These are phyloP conservation scores for Calycopis cecrops DNA, from an alignment of 1,140 invertebrate species.

Conservation along the genomic window DNA sequence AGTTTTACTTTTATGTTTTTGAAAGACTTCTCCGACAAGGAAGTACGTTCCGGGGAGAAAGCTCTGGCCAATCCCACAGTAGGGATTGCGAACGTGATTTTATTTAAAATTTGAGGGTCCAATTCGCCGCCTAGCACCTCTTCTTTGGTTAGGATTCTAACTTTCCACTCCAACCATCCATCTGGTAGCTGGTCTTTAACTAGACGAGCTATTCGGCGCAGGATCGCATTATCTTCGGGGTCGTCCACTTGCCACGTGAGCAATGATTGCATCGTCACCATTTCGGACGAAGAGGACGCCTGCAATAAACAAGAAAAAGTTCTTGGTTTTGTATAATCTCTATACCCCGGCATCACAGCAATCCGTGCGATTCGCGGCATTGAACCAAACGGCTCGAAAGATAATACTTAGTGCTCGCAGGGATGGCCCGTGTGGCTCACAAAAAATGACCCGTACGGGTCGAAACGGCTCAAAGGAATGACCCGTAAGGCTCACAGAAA, in stretches of 20 bases:
- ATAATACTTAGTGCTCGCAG: too few species aligned
- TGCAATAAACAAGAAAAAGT: background rate
- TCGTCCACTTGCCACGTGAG: background rate
- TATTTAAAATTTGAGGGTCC: slow-evolving; percentile 1
- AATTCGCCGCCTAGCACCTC: background rate
- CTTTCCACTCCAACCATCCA: background rate
- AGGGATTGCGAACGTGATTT: slow-evolving; percentile 10
- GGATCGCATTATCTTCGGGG: background rate
- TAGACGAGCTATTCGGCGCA: background rate
- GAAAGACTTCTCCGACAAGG: background rate
- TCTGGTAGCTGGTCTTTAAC: background rate
- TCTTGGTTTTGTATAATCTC: too few species aligned
- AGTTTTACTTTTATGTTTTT: slow-evolving; percentile 15
- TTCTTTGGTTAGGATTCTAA: background rate
- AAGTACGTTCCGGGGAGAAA: slow-evolving; percentile 5
- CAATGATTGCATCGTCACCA: background rate
- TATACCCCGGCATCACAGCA: too few species aligned
- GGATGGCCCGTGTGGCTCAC: too few species aligned
- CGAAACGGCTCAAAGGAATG: too few species aligned
- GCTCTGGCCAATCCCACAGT: slow-evolving; percentile 16
- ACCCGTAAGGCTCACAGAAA: too few species aligned
- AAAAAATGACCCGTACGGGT: too few species aligned
- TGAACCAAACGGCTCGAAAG: too few species aligned
- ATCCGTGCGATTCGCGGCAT: too few species aligned
- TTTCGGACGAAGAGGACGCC: background rate